These are phyloP conservation scores for Crax fasciolata DNA, from an alignment of 2,797 vertebrate genomes.

Conservation along the genomic window DNA sequence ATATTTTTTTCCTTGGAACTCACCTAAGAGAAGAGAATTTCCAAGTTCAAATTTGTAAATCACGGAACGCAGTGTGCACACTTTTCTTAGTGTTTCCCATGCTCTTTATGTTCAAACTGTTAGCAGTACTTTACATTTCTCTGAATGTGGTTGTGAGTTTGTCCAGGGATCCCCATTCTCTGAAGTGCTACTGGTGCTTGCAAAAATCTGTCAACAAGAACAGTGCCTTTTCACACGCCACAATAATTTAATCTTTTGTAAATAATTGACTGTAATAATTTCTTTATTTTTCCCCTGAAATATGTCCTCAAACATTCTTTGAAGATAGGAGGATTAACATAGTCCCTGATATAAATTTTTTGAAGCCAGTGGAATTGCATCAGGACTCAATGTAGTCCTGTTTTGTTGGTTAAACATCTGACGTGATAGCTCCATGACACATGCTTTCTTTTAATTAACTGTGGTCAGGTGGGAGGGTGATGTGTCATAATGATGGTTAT, in stretches of 20 bases:
- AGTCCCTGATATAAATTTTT: not conserved
- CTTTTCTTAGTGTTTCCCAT: not conserved
- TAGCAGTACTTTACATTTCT: not conserved
- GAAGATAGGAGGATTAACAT: not conserved
- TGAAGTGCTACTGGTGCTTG: not conserved
- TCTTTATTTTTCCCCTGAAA: not conserved
- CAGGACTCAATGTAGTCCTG: not conserved
- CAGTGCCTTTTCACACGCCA: not conserved
- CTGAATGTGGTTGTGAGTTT: not conserved
- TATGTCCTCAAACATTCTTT: slow-evolving; percentile 19
- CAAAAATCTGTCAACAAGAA: not conserved
- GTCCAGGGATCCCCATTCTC: not conserved
- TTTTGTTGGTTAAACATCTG: slow-evolving; percentile 43
- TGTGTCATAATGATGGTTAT: slow-evolving; percentile 55
- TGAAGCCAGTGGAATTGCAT: not conserved
- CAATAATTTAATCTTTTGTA: not conserved
- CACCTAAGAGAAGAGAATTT: not conserved
- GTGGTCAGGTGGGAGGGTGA: slow-evolving; percentile 57
- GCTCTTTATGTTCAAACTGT: not conserved
- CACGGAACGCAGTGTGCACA: not conserved
- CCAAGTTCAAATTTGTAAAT: not conserved
- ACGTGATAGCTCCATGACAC: slow-evolving; percentile 14
- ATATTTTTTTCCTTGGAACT: not conserved
- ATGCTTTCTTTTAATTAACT: slow-evolving; percentile 61
- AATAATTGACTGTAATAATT: not conserved